Conservation (phyloP, 2,113 vertebrate species). For the Nibea albiflora region DNA sequence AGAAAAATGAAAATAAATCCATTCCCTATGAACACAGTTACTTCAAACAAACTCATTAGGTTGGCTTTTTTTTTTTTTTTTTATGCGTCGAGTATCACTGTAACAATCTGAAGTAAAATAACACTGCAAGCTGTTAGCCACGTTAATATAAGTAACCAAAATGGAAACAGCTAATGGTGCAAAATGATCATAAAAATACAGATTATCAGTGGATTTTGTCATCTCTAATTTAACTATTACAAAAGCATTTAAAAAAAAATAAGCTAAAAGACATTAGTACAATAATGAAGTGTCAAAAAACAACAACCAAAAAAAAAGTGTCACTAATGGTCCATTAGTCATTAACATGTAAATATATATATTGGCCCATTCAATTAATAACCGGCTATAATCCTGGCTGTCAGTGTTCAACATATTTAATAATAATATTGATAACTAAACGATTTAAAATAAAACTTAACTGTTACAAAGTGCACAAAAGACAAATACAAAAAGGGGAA, state of each 20-base stretch:
- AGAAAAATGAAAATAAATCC: slow-evolving; percentile 54
- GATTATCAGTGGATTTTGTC: slow-evolving; percentile 24
- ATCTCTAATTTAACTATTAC: slow-evolving; percentile 48
- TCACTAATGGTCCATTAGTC: slow-evolving; percentile 66
- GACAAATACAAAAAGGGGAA: slow-evolving; percentile 49
- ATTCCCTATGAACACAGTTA: slow-evolving; percentile 34
- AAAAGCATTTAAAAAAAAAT: slow-evolving; percentile 45
- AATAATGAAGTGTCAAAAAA: slow-evolving; percentile 22
- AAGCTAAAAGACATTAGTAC: slow-evolving; percentile 35
- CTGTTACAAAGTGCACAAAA: slow-evolving; percentile 74
- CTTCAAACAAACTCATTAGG: slow-evolving; percentile 44
- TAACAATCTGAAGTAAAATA: slow-evolving; percentile 49
- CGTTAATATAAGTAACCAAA: slow-evolving; percentile 51
- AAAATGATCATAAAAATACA: slow-evolving; percentile 60
- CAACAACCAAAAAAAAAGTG: slow-evolving; percentile 11
- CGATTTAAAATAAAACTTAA: slow-evolving; percentile 51
- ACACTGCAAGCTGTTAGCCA: slow-evolving; percentile 56
- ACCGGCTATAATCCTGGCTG: slow-evolving; percentile 52
- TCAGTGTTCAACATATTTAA: slow-evolving; percentile 63
- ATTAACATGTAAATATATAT: not conserved
- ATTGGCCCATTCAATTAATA: slow-evolving; percentile 61
- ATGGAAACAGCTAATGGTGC: slow-evolving; percentile 60
- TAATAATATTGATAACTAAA: slow-evolving; percentile 26
- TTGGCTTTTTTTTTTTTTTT: slow-evolving; percentile 53
- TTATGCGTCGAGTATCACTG: slow-evolving; percentile 26